Evolutionary conservation across 35 echinoderm and acorn worm genomes (phyloP).

Genomic region (Ophioderma brevispina): DNA sequence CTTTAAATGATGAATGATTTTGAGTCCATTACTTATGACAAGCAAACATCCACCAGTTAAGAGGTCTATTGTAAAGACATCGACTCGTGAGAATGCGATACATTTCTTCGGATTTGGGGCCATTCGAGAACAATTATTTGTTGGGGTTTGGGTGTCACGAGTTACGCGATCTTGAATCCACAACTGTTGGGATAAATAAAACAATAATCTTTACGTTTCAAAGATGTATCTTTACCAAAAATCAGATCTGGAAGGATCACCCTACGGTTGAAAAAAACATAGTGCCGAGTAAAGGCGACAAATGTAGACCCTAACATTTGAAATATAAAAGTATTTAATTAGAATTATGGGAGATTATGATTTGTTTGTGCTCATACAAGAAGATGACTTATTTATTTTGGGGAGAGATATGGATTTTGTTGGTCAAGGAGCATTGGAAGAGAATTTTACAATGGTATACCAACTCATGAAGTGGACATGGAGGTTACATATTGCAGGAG

Average conservation of each 20-base stretch:
- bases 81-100: conserved; percentile 76
- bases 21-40: conserved; percentile 82
- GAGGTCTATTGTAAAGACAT: conserved; percentile 58
- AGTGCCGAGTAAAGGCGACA: conserved; percentile 63
- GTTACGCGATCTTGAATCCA: conserved; percentile 78
- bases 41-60: conserved; percentile 71
- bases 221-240: conserved; percentile 89
- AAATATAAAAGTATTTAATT: conserved; percentile 90
- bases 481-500: conserved; percentile 91
- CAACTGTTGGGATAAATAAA: conserved; percentile 92
- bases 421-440: conserved; percentile 80
- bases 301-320: conserved; percentile 72
- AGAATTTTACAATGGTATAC: conserved; percentile 86
- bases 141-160: conserved; percentile 78
- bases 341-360: conserved; percentile 85
- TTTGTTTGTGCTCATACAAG: conserved; percentile 87
- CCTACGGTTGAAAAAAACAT: conserved; percentile 69
- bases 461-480: conserved; percentile 81
- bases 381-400: conserved; percentile 73
- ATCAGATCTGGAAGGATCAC: conserved; percentile 39
- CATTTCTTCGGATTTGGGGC: conserved; percentile 72
- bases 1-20: conserved; percentile 88
- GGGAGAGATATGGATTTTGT: conserved; percentile 76
- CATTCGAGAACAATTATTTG: conserved; percentile 94
- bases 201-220: conserved; percentile 76